Base-by-base conservation (phyloP, 2,888 invertebrate genomes). In the Pheosia tremula region DNA sequence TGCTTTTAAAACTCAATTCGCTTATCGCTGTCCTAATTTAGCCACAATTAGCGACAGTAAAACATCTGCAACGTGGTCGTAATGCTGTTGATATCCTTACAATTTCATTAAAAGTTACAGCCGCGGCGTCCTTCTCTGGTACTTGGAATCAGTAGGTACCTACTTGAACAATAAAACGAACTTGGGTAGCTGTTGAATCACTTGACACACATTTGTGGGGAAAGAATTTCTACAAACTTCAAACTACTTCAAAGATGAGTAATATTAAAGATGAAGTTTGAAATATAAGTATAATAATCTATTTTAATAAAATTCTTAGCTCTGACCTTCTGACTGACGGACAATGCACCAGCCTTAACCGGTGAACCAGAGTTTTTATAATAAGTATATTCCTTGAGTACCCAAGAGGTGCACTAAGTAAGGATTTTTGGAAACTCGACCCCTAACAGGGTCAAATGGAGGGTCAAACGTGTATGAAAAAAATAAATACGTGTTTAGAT, bases 91-190 rank as follows among this genome's bases (percentile, higher is more conserved):
- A 84, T 85, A 83, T 86, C 84, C 86, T 86, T 85, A 84, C 81
- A 75, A 77, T 83, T 84, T 84, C 77, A 83, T 85, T 83, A 79
- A 83, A 84, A 82, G 82, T 88, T 85, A 86, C 83, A 76, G 72
- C 77, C 86, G 72, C 60, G 87, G 72, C 76, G 89, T 86, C 90
- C 90, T 90, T 89, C 85, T 79, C 82, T 67, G 68, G 50, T 71
- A 82, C 78, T 76, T 78, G 74, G 70, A 74, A 70, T 69, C 76
- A 72, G 71, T 74, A 24, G 24, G 24, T 24, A 24, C 24, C 24
- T 24, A 87, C 85, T 87, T 82, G 87, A 86, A 88, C 88, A 89
- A 88, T 89, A 90, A 90, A 89, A 88, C 68, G 83, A 78, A 85
- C 79, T 81, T 68, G 74, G 79, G 84, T 82, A 81, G 78, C 83